A percentile compares a stretch with the other conserved stretches of the same genome.
Conservation (phyloP, 2,888 invertebrate species). For the Nycteola revayana region DNA sequence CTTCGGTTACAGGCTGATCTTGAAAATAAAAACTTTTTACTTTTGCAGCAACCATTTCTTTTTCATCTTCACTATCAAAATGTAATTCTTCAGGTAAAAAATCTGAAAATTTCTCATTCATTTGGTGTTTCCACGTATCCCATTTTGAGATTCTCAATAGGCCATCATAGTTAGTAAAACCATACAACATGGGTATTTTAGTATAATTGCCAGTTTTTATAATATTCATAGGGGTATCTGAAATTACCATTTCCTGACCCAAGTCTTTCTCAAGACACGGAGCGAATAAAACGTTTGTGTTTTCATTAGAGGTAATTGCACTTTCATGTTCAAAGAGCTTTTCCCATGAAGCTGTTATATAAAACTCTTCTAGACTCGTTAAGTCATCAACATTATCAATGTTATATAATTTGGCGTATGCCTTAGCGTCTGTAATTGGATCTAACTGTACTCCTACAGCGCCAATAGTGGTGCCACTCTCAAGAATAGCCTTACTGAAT, state of each 20-base stretch:
- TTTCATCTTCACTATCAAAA: conserved; percentile 36
- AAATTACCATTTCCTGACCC: conserved; percentile 26
- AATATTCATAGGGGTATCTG: conserved; percentile 24
- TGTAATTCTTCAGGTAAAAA: conserved; percentile 46
- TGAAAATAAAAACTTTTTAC: conserved; percentile 49
- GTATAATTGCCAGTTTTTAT: conserved; percentile 23
- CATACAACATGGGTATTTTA: conserved; percentile 34
- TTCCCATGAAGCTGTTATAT: conserved; percentile 40
- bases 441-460: conserved; percentile 43
- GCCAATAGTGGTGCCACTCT: conserved; percentile 45
- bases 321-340: conserved; percentile 20
- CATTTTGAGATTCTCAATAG: conserved; percentile 24
- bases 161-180: conserved; percentile 47
- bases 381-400: conserved; percentile 42
- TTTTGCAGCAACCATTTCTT: conserved; percentile 29
- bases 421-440: conserved; percentile 47
- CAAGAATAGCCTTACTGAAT: conserved; percentile 51
- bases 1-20: conserved; percentile 21
- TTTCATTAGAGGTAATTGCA: conserved; percentile 11
- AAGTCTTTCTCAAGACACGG: conserved; percentile 44
- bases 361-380: conserved; percentile 48
- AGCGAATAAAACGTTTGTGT: conserved; percentile 22
- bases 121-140: conserved; percentile 28
- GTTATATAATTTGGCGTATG: conserved; percentile 40
- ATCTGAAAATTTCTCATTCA: conserved; percentile 44